These are phyloP conservation scores for Lamellibrachia columna DNA, from an alignment of 2,888 invertebrate species.

Conservation along the genomic window DNA sequence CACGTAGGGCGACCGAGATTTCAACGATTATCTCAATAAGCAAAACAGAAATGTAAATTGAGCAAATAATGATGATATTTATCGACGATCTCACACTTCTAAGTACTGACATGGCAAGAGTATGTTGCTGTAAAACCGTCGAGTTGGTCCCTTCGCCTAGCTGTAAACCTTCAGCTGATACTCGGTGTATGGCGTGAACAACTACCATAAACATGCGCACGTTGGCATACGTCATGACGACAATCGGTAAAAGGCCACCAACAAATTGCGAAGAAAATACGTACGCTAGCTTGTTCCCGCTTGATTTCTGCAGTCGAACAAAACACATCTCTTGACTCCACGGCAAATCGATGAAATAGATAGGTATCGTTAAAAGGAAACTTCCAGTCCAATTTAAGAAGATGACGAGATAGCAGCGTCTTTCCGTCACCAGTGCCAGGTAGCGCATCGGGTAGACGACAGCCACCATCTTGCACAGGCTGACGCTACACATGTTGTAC, in stretches of 20 bases:
- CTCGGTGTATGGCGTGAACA: neutral
- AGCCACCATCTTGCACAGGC: neutral
- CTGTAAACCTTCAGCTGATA: neutral
- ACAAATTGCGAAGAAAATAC: neutral
- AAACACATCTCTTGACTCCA: neutral
- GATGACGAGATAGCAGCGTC: neutral
- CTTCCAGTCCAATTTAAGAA: neutral
- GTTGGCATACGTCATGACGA: neutral
- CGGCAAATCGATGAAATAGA: neutral
- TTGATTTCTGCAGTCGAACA: neutral
- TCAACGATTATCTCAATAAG: neutral
- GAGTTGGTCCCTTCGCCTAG: neutral
- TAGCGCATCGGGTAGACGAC: neutral
- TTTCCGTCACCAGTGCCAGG: neutral
- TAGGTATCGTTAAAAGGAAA: neutral
- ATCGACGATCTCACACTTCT: neutral
- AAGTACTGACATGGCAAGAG: neutral
- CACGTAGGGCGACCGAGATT: neutral
- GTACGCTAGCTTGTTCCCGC: neutral
- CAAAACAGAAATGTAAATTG: neutral
- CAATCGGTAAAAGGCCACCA: neutral
- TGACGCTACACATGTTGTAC: conserved; percentile 12
- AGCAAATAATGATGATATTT: conserved; percentile 9
- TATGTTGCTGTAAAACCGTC: neutral
- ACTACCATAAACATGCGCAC: neutral